Evolutionary conservation across 2,888 invertebrate species (phyloP).

Genomic region (Pandemis corylana): DNA sequence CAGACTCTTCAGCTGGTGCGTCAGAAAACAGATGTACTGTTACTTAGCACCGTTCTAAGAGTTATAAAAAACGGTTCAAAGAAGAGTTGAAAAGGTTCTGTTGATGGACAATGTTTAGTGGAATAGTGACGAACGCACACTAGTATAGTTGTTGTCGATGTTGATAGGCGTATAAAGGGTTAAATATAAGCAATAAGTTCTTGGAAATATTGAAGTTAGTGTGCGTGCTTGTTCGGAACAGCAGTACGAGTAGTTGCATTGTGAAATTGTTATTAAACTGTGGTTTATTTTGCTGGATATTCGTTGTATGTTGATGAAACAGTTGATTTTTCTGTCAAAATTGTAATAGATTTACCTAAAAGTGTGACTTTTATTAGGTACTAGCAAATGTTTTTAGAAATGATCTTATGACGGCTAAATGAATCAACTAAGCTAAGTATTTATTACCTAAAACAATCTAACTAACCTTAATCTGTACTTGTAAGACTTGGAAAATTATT

Average conservation of each 20-base stretch:
- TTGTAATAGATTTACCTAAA: background rate
- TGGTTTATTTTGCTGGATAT: too few relatives aligned
- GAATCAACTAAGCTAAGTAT: background rate
- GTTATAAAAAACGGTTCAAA: conserved; percentile 26
- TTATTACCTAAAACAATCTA: conserved; percentile 3
- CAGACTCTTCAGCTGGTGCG: conserved; percentile 68
- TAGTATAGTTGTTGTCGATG: conserved; percentile 36
- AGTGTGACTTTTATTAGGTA: background rate
- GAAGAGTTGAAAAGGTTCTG: conserved; percentile 31
- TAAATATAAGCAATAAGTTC: conserved; percentile 19
- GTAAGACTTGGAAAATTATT: conserved; percentile 13
- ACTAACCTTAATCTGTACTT: background rate
- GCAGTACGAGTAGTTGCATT: background rate
- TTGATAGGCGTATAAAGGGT: conserved; percentile 25
- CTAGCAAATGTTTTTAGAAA: background rate
- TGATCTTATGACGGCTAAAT: background rate
- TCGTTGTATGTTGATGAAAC: too few relatives aligned
- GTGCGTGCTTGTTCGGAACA: background rate
- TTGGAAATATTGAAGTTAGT: background rate
- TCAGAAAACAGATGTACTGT: conserved; percentile 76
- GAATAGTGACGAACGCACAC: conserved; percentile 35
- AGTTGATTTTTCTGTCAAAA: background rate
- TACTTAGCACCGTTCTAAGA: conserved; percentile 67
- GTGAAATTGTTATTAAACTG: background rate
- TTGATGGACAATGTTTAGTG: conserved; percentile 28